Conservation (phyloP, 2,797 vertebrate genomes). For the Gouania willdenowi region DNA sequence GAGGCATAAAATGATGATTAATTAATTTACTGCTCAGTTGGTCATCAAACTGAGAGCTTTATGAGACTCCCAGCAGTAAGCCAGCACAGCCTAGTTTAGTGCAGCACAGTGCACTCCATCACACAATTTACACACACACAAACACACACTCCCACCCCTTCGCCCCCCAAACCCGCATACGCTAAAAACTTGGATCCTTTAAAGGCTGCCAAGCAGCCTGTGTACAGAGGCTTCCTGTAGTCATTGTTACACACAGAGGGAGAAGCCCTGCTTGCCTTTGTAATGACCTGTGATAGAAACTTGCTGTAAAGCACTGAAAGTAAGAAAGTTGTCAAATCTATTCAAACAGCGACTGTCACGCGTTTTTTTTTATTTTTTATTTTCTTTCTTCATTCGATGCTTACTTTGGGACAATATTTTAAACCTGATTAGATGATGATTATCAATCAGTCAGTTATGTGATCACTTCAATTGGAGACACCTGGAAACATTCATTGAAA, state of each 20-base stretch:
- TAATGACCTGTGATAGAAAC: conserved; percentile 51
- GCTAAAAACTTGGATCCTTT: no score
- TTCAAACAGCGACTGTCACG: no score
- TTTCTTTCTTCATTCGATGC: no score
- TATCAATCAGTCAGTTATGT: no score
- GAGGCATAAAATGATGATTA: conserved; percentile 99
- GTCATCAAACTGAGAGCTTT: conserved; percentile 96
- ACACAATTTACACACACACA: background rate
- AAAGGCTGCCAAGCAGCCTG: no score
- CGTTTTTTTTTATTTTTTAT: no score
- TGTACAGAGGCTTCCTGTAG: conserved; percentile 36
- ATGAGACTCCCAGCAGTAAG: conserved; percentile 95
- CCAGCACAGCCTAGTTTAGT: conserved; percentile 33
- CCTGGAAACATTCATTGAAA: no score
- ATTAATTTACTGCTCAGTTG: conserved; percentile 99
- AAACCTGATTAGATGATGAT: no score
- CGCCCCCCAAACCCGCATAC: no score
- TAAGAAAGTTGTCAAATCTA: no score
- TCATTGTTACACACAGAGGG: conserved; percentile 18
- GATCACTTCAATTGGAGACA: no score
- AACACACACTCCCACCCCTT: background rate
- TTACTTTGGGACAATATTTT: no score
- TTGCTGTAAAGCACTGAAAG: conserved; percentile 26
- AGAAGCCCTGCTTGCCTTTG: conserved; percentile 53
- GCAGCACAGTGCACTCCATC: conserved; percentile 4